Conservation (phyloP, 2,888 invertebrate species). For the Hofmannophila pseudospretella region DNA sequence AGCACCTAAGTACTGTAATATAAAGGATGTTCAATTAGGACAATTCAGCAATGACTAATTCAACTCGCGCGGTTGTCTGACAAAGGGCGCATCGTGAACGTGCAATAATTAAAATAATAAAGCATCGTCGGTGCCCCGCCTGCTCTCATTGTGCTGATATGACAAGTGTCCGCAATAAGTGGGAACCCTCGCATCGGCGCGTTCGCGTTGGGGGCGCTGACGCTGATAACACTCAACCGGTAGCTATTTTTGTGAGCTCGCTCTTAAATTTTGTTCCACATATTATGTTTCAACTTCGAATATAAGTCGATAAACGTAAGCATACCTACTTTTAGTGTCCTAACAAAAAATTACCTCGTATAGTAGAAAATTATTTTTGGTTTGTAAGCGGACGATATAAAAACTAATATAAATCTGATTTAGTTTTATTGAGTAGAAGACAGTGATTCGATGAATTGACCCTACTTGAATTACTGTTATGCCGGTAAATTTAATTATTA, state of each 20-base stretch:
- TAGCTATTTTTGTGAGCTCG: slow-evolving; percentile 1
- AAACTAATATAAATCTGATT: too few species aligned
- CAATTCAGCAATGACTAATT: slow-evolving; percentile 43
- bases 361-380: too few species aligned
- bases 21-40: slow-evolving; percentile 54
- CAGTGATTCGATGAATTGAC: too few species aligned
- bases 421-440: too few species aligned
- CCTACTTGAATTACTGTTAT: too few species aligned
- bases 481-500: too few species aligned
- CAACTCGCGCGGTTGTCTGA: slow-evolving; percentile 35
- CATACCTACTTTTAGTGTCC: too few species aligned
- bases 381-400: too few species aligned
- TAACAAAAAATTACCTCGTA: too few species aligned
- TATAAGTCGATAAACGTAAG: too few species aligned
- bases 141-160: slow-evolving; percentile 63
- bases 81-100: slow-evolving; percentile 63
- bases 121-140: slow-evolving; percentile 43
- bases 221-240: slow-evolving; percentile 9
- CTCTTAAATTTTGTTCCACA: too few species aligned
- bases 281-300: too few species aligned
- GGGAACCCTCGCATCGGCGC: slow-evolving; percentile 41
- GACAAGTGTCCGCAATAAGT: slow-evolving; percentile 74
- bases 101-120: slow-evolving; percentile 78
- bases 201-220: slow-evolving; percentile 25
- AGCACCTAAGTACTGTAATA: background rate